Evolutionary conservation across 2,888 invertebrate species (phyloP).

Genomic region (Andrena chrysosceles): DNA sequence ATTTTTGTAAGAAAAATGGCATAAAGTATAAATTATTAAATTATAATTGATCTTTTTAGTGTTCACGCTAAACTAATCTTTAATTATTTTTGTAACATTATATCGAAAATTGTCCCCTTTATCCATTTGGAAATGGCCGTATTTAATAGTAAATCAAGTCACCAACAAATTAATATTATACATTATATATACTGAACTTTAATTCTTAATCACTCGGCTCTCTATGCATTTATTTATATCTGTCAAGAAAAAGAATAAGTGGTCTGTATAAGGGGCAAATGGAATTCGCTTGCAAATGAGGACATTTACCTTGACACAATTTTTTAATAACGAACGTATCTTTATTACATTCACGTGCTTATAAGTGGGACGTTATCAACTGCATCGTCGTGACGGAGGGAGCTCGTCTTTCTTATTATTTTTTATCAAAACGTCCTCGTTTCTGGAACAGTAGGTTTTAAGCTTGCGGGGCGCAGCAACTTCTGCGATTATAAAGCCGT

Average conservation of each 20-base stretch:
- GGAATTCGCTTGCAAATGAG: background rate
- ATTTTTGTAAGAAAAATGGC: background rate
- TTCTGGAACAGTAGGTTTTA: conserved; percentile 2
- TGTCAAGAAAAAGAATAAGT: background rate
- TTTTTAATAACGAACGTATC: conserved; percentile 2
- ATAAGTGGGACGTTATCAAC: background rate
- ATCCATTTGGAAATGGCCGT: too few relatives aligned
- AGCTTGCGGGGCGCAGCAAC: background rate
- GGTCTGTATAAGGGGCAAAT: background rate
- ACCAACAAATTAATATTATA: background rate
- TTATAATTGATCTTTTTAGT: too few relatives aligned
- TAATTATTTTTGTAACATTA: too few relatives aligned
- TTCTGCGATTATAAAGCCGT: conserved; percentile 47
- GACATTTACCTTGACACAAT: conserved; percentile 5
- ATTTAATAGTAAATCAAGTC: too few relatives aligned
- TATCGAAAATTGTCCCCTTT: too few relatives aligned
- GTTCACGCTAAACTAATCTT: too few relatives aligned
- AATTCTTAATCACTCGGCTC: too few relatives aligned
- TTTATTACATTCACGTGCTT: conserved; percentile 4
- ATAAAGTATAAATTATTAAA: background rate
- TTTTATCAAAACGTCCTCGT: background rate
- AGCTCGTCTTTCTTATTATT: background rate
- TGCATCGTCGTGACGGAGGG: conserved; percentile 5
- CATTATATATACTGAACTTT: background rate
- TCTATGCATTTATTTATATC: background rate